Evolutionary conservation across 2,888 invertebrate species (phyloP).

Genomic region (Tubulanus polymorphus): DNA sequence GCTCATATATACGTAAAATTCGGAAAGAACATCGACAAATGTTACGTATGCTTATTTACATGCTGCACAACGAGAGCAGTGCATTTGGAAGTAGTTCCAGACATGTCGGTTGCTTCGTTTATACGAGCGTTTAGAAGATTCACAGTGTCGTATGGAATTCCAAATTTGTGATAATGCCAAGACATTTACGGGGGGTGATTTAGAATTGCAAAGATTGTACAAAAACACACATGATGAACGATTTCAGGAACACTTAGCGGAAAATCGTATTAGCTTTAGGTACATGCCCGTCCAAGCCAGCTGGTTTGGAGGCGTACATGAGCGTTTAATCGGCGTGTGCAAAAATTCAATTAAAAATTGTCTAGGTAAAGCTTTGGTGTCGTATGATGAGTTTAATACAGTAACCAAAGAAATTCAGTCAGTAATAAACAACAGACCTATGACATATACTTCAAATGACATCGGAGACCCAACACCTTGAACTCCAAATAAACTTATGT

Average conservation of each 20-base stretch:
- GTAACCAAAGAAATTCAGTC: conserved; percentile 3
- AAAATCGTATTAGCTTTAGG: background rate
- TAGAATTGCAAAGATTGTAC: background rate
- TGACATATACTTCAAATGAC: conserved; percentile 4
- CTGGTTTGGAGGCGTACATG: conserved; percentile 2
- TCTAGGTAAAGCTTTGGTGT: background rate
- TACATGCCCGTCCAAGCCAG: background rate
- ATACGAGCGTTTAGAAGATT: background rate
- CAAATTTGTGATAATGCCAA: conserved; percentile 4
- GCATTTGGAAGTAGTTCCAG: background rate
- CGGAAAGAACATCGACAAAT: background rate
- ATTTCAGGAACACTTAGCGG: background rate
- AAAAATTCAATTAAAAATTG: background rate
- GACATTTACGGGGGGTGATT: background rate
- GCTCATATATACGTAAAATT: background rate
- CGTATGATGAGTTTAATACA: conserved; percentile 5
- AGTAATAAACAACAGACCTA: conserved; percentile 1
- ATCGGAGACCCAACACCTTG: background rate
- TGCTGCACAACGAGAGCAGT: conserved; percentile 4
- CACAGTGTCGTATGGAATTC: background rate
- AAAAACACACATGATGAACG: background rate
- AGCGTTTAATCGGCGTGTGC: background rate
- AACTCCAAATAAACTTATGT: background rate
- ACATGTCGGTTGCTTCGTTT: background rate
- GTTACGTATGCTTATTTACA: conserved; percentile 2